Conservation (phyloP, 2,888 invertebrate genomes). For the Eumacrocentrus americanus region DNA sequence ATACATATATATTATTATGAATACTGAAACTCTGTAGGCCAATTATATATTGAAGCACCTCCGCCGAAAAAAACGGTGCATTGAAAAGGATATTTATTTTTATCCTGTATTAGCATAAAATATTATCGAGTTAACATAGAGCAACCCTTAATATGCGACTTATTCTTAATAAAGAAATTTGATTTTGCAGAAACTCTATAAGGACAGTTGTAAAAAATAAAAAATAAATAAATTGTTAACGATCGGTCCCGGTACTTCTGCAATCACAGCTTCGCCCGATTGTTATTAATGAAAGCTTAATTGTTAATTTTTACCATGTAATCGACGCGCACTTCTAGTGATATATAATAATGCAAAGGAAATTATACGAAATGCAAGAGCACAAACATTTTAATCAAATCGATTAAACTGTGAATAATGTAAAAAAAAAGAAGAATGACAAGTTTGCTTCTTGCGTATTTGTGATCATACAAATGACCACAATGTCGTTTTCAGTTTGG, state of each 20-base stretch:
- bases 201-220: no score
- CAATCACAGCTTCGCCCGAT: slow-evolving; percentile 8
- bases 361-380: slow-evolving; percentile 4
- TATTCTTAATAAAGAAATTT: no score
- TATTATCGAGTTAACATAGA: no score
- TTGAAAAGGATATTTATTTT: slow-evolving; percentile 27
- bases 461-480: neutral
- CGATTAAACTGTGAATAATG: slow-evolving; percentile 18
- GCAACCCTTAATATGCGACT: no score
- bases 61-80: no score
- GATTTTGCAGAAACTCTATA: no score
- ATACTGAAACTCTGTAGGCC: neutral
- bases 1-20: neutral
- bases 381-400: slow-evolving; percentile 11
- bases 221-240: slow-evolving; percentile 16
- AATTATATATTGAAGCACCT: no score
- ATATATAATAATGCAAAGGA: neutral
- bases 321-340: slow-evolving; percentile 10
- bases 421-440: slow-evolving; percentile 21
- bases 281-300: slow-evolving; percentile 12
- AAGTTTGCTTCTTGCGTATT: neutral
- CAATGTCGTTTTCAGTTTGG: no score
- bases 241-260: slow-evolving; percentile 1
- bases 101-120: slow-evolving; percentile 16
- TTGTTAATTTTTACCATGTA: slow-evolving; percentile 19